Evolutionary conservation across 30 jellyfish, hydroid and myxozoan species (phyloP), one percentile per base, ranked within the genome.

Genomic region (Cassiopea xamachana): DNA sequence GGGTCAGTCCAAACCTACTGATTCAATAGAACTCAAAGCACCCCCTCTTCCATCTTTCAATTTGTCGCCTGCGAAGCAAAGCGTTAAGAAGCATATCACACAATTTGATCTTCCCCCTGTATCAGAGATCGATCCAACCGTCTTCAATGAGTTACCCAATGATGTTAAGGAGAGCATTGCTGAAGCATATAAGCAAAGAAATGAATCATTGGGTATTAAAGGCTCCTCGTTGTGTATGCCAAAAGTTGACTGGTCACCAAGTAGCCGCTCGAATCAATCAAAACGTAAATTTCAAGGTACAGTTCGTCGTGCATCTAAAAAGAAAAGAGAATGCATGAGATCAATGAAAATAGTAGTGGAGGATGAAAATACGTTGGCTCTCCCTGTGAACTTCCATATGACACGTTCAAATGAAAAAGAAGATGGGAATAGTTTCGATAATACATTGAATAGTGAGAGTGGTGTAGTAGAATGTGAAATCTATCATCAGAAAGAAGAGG

Each of bases 111-210:
- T 93, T 69, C 91, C 93, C 50, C 92, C 98, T 5, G 89, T 96
- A 19, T 89, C 97, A 46, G 96, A 89, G 67, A 82, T 93, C 60
- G 98, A 93, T 71, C 90, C 90, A 14, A 60, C 86, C 58, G 97
- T 88, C 17, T 83, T 93, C 49, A 70, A 89, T 46, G 93, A 91
- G 18, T 71, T 93, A 47, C 98, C 98, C 3, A 91, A 77, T 9
- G 97, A 93, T 48, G 83, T 93, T 17, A 90, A 85, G 61, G 46
- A 67, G 89, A 73, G 92, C 79, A 75, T 75, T 48, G 1, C 77
- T 6, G 92, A 75, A 47, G 81, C 89, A 16, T 75, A 81, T 49
- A 79, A 76, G 17, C 84, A 77, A 71, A 81, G 73, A n/a, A 82
- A 89, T 64, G 80, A 89, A 81, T 61, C 47, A 18, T 60, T 88